These are phyloP conservation scores for Bos javanicus DNA, from an alignment of 2,113 vertebrate genomes.

Conservation along the genomic window DNA sequence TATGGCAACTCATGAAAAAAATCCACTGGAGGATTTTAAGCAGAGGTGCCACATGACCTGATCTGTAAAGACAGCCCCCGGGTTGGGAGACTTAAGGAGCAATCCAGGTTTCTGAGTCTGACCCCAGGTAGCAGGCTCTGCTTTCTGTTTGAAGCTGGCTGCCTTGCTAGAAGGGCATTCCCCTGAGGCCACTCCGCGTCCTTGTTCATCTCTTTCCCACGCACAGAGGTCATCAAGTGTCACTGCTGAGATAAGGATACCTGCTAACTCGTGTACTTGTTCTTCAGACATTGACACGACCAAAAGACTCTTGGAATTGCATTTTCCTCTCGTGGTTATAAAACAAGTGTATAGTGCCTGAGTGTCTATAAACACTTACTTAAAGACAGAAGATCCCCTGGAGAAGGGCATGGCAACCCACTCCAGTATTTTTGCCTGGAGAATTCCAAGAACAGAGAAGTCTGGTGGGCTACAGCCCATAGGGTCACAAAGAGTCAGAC, in stretches of 20 bases:
- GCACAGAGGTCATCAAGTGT: neutral
- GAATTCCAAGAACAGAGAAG: neutral
- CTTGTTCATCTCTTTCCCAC: neutral
- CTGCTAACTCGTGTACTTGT: neutral
- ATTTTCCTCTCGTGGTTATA: neutral
- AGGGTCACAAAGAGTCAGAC: neutral
- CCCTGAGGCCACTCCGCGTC: fast-evolving
- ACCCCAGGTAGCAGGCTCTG: neutral
- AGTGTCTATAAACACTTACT: neutral
- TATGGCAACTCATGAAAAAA: neutral
- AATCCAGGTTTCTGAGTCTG: neutral
- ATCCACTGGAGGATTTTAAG: neutral
- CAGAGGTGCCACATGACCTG: neutral
- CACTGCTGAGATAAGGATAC: neutral
- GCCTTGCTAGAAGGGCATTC: neutral
- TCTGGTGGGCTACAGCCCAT: neutral
- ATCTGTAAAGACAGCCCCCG: neutral
- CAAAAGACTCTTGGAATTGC: neutral
- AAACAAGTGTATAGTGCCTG: neutral
- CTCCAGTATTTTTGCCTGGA: neutral
- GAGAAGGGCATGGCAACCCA: neutral
- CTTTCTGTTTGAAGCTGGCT: neutral
- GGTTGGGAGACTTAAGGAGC: neutral
- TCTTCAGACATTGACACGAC: neutral
- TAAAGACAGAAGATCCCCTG: neutral